Base-by-base conservation (phyloP, 2,797 vertebrate species). In the Sternotherus odoratus region DNA sequence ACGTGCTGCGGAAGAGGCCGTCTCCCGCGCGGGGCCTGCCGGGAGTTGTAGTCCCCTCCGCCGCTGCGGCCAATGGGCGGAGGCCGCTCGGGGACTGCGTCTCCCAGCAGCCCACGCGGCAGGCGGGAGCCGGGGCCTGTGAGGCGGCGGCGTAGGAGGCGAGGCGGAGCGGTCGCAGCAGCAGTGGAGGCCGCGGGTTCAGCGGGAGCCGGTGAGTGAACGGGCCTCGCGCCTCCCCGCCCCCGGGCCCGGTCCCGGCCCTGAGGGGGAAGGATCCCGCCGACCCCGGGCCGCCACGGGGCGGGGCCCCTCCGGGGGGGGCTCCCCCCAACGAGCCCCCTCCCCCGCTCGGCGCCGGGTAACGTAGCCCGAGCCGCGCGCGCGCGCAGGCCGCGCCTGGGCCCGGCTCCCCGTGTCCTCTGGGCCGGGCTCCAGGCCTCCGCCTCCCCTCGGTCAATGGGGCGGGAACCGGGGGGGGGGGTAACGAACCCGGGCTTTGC, bases 21-120 rank as follows among this genome's bases (percentile, higher is more conserved):
- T 88, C 0, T 1, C 0, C 0, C 1, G 3, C 69, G 69, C 75
- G 1, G 1, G 0, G 8, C 1, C 6, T 4, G 5, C 82, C 26
- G 92, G 93, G 92, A 83, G 5, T 0, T 17, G 88, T 82, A 94
- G 95, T 95, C 12, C 19, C 0, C 0, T 0, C 0, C 0, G 0
- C 1, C 1, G 0, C 0, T 0, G 0, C 0, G 3, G 1, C 2
- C 6, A 17, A 17, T 1, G 5, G 0, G 2, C 0, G 0, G n/a
- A 39, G 1, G 4, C 1, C 0, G n/a, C 17, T 12, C 0, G 86
- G 57, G 19, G n/a, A 92, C 94, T 92, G 30, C 87, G 1, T 1
- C 6, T 96, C 94, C 94, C 94, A n/a, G 92, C 87, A 63, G 77
- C 2, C 36, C 28, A 33, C 15, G 69, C 90, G 90, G 15, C 19